phyloP scores from a whole-genome alignment of 1,140 invertebrate genomes.

The Pectinophora gossypiella region DNA sequence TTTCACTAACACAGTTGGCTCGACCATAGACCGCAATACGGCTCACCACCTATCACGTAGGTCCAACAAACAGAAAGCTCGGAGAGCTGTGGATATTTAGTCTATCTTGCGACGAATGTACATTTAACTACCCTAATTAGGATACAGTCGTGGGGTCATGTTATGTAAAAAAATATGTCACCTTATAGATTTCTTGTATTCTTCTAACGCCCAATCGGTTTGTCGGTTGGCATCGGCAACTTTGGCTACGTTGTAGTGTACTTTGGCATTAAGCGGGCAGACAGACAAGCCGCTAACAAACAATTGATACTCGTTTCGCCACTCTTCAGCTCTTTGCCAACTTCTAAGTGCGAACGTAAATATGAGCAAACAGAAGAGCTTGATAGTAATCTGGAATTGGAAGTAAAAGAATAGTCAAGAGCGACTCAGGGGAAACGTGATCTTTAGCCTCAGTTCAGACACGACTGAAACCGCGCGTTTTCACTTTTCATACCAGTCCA shows the following conservation, averaged over 20 bases:
- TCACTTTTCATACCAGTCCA: too few species aligned
- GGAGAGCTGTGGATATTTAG: neutral
- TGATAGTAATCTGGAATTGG: constrained; percentile 25
- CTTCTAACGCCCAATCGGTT: constrained; percentile 80
- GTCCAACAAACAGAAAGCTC: neutral
- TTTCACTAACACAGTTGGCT: too few species aligned
- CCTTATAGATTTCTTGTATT: constrained; percentile 88
- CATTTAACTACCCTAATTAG: too few species aligned
- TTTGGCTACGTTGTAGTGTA: constrained; percentile 97
- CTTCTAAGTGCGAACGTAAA: constrained; percentile 79
- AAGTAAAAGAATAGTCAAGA: too few species aligned
- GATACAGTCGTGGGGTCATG: too few species aligned
- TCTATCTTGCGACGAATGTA: too few species aligned
- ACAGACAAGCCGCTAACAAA: constrained; percentile 84
- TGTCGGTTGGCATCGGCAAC: constrained; percentile 86
- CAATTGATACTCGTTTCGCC: constrained; percentile 85
- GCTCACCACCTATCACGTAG: neutral
- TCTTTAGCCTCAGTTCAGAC: too few species aligned
- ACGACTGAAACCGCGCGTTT: too few species aligned
- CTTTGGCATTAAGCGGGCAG: constrained; percentile 94
- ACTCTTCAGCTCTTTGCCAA: constrained; percentile 84
- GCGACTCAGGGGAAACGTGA: too few species aligned
- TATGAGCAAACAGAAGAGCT: constrained; percentile 63
- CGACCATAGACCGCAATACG: too few species aligned
- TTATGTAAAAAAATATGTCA: constrained; percentile 30